phyloP scores from a whole-genome alignment of 2,797 vertebrate genomes.

The Oreortyx pictus region DNA sequence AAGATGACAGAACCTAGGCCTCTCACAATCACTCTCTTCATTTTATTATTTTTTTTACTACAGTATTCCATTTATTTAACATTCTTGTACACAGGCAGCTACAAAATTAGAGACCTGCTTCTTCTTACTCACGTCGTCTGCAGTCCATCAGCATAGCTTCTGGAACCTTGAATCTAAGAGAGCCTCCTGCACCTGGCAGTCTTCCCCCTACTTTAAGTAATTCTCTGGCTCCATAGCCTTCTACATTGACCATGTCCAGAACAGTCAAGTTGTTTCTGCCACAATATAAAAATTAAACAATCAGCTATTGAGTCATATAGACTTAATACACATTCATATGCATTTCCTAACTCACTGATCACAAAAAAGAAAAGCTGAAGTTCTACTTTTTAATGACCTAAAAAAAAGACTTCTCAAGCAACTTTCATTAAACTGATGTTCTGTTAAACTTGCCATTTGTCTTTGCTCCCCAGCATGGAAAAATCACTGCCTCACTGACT shows the following conservation, averaged over 20 bases:
- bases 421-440: neutral
- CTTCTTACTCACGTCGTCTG: slow-evolving; percentile 87
- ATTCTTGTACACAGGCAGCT: neutral
- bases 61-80: neutral
- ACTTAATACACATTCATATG: neutral
- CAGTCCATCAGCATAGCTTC: slow-evolving; percentile 98
- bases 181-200: slow-evolving; percentile 89
- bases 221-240: slow-evolving; percentile 93
- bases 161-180: slow-evolving; percentile 96
- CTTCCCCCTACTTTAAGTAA: slow-evolving; percentile 93
- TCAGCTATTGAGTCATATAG: neutral
- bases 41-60: neutral
- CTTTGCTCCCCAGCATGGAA: neutral
- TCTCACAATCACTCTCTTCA: neutral
- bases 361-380: neutral
- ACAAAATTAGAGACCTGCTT: neutral
- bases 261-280: slow-evolving; percentile 95
- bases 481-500: neutral
- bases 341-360: neutral
- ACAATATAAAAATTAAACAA: neutral
- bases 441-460: neutral
- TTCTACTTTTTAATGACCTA: neutral
- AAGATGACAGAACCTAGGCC: neutral
- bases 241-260: slow-evolving; percentile 90
- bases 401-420: neutral